Evolutionary conservation across 2,797 vertebrate species (phyloP).

Genomic region (Psittacula echo): DNA sequence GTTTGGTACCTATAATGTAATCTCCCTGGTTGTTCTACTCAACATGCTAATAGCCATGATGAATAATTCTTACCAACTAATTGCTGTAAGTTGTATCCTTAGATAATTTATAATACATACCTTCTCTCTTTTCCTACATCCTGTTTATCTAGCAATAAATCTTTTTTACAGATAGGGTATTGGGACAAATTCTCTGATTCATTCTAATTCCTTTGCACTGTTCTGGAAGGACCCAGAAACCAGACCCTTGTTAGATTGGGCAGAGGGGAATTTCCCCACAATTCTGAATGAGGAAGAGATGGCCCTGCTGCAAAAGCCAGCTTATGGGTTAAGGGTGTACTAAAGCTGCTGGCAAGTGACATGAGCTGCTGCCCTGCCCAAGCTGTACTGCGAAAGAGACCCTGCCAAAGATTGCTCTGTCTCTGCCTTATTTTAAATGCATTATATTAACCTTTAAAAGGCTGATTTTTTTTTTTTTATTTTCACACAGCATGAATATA

Average conservation of each 20-base stretch:
- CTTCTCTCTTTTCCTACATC: not conserved
- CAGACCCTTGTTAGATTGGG: not conserved
- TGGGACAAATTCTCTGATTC: not conserved
- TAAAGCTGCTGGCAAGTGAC: not conserved
- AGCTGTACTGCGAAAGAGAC: not conserved
- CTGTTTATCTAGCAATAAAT: not conserved
- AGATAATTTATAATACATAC: not conserved
- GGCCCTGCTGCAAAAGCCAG: not conserved
- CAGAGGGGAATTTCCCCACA: not conserved
- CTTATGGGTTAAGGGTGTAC: not conserved
- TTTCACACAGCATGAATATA: not conserved
- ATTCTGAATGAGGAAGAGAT: not conserved
- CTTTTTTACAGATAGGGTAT: not conserved
- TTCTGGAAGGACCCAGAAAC: not conserved
- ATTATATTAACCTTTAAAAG: not conserved
- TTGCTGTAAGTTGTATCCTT: conserved; percentile 87
- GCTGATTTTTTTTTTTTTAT: not conserved
- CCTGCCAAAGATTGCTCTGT: not conserved
- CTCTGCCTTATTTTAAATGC: not conserved
- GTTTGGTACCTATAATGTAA: conserved; percentile 98
- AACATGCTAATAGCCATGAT: conserved; percentile 99
- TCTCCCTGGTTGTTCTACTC: conserved; percentile 95
- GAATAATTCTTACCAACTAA: conserved; percentile 99
- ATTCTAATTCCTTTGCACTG: not conserved
- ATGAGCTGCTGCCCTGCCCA: not conserved